Evolutionary conservation across 23 tunicate genomes (phyloP), one percentile per base, ranked within the genome.

Genomic region (Aplidium turbinatum): DNA sequence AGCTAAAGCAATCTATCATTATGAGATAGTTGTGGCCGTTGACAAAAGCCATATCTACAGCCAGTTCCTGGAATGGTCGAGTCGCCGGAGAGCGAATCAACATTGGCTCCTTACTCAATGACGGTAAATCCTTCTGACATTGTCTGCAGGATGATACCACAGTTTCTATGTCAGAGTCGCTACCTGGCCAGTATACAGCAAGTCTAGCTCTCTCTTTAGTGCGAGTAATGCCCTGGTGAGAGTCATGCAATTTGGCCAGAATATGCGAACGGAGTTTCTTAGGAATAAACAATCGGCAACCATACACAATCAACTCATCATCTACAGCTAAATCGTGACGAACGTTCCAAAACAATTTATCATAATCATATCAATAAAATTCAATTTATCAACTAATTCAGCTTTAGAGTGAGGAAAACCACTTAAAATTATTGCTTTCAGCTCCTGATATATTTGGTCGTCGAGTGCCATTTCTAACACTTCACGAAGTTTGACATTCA

Each of bases 121-220:
- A 42, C 48, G 48, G 48, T 42, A 42, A 13, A 9, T 42, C 13
- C 13, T 42, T 13, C 13, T 42, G 60, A 54, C 22, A n/a, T 16
- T 13, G 24, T n/a, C 21, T 54, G 22, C 60, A 11, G 21, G 60
- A 22, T n/a, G 60, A 22, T 18, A 54, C 21, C 4, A 54, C 60
- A 11, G n/a, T 54, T 54, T 54, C 60, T 18, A 54, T 54, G 6
- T 54, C 60, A 18, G 6, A 5, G 60, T 54, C 60, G 21, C 19
- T 54, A 25, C 60, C 60, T 18, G 22, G 60, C 22, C 60, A 54
- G 21, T 54, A n/a, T 25, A 54, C 60, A 54, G 60, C 60, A 54
- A 54, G 19, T 54, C 60, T 16, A n/a, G 60, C 60, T 11, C 21
- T 22, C 22, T 13, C 60, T 11, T 54, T 54, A 11, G 60, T 54